A percentile compares a stretch with the other conserved stretches of the same genome.
These are phyloP conservation scores for Raja brachyura DNA, from an alignment of 2,113 vertebrate genomes.

Conservation along the genomic window DNA sequence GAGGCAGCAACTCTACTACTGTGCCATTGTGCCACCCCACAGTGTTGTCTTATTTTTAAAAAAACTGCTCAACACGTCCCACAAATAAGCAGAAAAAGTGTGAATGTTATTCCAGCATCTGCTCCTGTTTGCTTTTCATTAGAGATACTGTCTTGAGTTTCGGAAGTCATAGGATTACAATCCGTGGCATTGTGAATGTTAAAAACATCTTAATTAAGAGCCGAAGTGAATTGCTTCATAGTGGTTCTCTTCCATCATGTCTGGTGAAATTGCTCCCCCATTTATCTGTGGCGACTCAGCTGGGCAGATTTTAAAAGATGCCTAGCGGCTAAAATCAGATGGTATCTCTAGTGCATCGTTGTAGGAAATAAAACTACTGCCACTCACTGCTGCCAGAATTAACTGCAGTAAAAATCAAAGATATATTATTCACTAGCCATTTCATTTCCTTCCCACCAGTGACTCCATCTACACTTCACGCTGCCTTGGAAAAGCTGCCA, in stretches of 20 bases:
- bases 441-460: neutral
- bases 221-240: neutral
- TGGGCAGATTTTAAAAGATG: neutral
- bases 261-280: neutral
- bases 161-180: neutral
- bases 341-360: neutral
- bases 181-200: neutral
- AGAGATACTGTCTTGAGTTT: neutral
- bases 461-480: too few relatives aligned
- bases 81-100: too few relatives aligned
- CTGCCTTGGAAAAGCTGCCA: too few relatives aligned
- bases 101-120: too few relatives aligned
- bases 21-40: too few relatives aligned
- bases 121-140: too few relatives aligned
- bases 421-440: too few relatives aligned
- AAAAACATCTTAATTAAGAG: neutral
- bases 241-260: neutral
- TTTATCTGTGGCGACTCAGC: neutral
- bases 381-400: too few relatives aligned
- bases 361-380: neutral
- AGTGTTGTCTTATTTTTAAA: too few relatives aligned
- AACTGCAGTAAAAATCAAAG: too few relatives aligned
- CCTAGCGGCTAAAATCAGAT: neutral
- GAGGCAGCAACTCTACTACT: too few relatives aligned
- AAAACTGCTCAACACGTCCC: too few relatives aligned